These are phyloP conservation scores for Maniola jurtina DNA, from an alignment of 1,140 invertebrate genomes.

Conservation along the genomic window DNA sequence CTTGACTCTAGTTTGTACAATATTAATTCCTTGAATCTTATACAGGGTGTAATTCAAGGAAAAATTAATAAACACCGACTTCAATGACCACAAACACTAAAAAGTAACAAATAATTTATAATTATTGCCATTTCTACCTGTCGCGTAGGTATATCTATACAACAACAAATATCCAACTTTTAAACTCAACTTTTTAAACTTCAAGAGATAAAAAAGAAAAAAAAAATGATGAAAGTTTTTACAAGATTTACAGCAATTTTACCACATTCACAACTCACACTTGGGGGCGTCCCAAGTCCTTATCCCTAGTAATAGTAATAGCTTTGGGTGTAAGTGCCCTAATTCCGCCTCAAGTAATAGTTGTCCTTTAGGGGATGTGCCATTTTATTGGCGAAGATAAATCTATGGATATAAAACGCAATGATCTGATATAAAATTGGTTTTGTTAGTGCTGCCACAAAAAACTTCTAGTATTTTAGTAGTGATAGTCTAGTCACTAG, in stretches of 20 bases:
- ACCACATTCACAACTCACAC: slow-evolving; percentile 7
- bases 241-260: slow-evolving; percentile 6
- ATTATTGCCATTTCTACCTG: no score
- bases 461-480: neutral
- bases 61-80: no score
- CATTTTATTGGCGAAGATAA: slow-evolving; percentile 7
- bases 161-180: no score
- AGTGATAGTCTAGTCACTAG: neutral
- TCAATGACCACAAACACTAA: no score
- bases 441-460: slow-evolving; percentile 3
- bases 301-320: slow-evolving; percentile 13
- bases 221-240: no score
- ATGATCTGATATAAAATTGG: slow-evolving; percentile 2
- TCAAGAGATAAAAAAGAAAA: no score
- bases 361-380: slow-evolving; percentile 1
- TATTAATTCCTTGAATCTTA: no score
- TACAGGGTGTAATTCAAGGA: no score
- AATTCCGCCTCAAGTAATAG: slow-evolving; percentile 10
- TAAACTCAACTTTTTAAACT: no score
- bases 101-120: no score
- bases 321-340: slow-evolving; percentile 14
- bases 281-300: slow-evolving; percentile 1
- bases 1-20: no score
- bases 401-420: slow-evolving; percentile 4
- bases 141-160: no score